Evolutionary conservation across 2,888 invertebrate species (phyloP), one percentile per base, ranked within the genome.

Genomic region (Agrilus biguttatus): DNA sequence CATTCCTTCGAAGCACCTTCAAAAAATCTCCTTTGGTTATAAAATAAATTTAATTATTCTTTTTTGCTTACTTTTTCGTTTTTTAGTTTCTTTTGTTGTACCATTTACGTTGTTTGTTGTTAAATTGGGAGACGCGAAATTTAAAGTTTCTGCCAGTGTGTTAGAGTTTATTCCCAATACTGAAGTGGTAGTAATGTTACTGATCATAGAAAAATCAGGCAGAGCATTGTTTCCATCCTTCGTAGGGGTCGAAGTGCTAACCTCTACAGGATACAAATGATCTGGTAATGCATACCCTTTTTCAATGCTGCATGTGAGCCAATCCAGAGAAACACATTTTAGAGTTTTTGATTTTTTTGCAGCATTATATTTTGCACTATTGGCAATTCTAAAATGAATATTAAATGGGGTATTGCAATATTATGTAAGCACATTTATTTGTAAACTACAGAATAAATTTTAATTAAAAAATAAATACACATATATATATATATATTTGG

Each of bases 241-340:
- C 1, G 80, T 74, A 0, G 86, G 86, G 1, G 85, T 85, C 0
- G 86, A 86, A 1, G 78, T 78, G 72, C 73, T 42, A 28, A 76
- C 72, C 1, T 72, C 70, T 0, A 73, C 66, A 1, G 80, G 71
- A 41, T 73, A 67, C 53, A 78, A 80, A 39, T 71, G 62, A 3
- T 72, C 70, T 0, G 81, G 78, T 35, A 85, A 53, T 0, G 83
- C 78, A 48, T 76, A 80, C 0, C 88, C 87, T 21, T 72, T 73
- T 21, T 73, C 69, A 0, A 81, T 70, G n/a, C 86, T 88, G 28
- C 88, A 83, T 43, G 73, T 72, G 34, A 92, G 69, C 93, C 95
- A 95, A 2, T 79, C 67, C 0, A 82, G 74, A 12, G 72, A 69
- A 0, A 93, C 78, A 54, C 90, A 86, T 34, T 77, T 53, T n/a